Evolutionary conservation across 2,113 vertebrate genomes (phyloP).

Genomic region (Triplophysa dalaica): DNA sequence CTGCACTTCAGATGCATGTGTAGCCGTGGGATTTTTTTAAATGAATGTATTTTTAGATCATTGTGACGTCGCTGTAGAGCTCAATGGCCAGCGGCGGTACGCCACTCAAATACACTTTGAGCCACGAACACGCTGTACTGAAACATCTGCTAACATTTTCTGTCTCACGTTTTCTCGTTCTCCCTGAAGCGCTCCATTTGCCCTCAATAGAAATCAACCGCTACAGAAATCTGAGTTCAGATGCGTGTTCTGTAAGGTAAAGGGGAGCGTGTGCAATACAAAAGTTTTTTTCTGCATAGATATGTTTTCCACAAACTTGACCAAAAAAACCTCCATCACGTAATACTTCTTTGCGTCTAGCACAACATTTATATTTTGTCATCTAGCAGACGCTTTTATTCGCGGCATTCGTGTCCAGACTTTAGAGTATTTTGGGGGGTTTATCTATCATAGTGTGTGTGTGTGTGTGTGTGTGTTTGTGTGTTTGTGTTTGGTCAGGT

Average conservation of each 20-base stretch:
- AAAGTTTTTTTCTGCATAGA: no score
- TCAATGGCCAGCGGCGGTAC: slow-evolving; percentile 1
- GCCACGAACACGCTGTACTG: neutral
- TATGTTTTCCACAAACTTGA: no score
- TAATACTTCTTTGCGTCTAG: no score
- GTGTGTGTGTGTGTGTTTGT: no score
- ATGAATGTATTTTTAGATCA: slow-evolving; percentile 39
- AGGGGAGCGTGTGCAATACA: neutral
- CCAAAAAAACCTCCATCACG: no score
- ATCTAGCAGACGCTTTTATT: no score
- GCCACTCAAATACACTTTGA: neutral
- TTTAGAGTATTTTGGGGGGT: neutral
- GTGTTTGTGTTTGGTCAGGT: neutral
- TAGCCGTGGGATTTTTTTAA: slow-evolving; percentile 7
- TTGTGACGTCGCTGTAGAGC: slow-evolving; percentile 27
- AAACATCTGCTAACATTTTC: slow-evolving; percentile 8
- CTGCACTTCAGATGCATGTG: neutral
- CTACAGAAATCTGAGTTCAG: neutral
- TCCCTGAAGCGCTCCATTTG: neutral
- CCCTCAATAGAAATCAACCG: no score
- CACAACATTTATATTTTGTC: no score
- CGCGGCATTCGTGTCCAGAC: no score
- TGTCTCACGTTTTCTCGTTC: neutral
- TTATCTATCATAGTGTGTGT: neutral
- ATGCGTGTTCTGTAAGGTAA: neutral